A percentile compares a stretch with the other conserved stretches of the same genome.
Evolutionary conservation across 1,140 invertebrate species (phyloP).

Genomic region (Oreohelix idahoensis): DNA sequence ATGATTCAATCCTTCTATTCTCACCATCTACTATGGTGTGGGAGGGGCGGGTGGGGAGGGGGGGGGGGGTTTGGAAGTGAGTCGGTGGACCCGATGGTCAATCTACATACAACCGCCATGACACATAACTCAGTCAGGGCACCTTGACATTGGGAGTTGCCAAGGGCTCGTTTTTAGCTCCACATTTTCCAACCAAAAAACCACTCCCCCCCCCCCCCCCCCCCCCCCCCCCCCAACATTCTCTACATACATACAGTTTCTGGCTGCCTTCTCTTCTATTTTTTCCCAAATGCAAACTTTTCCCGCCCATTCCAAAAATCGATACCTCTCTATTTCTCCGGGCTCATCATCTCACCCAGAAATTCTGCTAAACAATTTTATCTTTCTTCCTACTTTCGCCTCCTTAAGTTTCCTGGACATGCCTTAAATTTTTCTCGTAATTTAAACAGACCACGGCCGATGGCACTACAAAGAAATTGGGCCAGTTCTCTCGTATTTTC

Average conservation of each 20-base stretch:
- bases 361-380: not conserved
- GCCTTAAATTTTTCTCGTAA: not conserved
- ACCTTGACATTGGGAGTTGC: not conserved
- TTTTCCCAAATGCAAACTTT: not conserved
- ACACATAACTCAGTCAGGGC: not conserved
- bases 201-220: not conserved
- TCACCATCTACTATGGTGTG: too few species aligned
- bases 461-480: not conserved
- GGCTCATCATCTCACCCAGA: not conserved
- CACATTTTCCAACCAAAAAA: not conserved
- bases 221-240: too few species aligned
- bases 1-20: too few species aligned
- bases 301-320: not conserved
- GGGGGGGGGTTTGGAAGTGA: too few species aligned
- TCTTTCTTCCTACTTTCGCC: not conserved
- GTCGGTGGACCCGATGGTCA: too few species aligned
- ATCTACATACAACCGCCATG: not conserved
- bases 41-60: too few species aligned
- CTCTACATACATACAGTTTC: not conserved
- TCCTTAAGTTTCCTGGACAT: not conserved
- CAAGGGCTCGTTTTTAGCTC: not conserved
- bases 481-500: not conserved
- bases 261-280: not conserved
- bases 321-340: not conserved
- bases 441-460: not conserved